Base-by-base conservation (phyloP, 2,113 vertebrate genomes). In the Tachycineta bicolor region DNA sequence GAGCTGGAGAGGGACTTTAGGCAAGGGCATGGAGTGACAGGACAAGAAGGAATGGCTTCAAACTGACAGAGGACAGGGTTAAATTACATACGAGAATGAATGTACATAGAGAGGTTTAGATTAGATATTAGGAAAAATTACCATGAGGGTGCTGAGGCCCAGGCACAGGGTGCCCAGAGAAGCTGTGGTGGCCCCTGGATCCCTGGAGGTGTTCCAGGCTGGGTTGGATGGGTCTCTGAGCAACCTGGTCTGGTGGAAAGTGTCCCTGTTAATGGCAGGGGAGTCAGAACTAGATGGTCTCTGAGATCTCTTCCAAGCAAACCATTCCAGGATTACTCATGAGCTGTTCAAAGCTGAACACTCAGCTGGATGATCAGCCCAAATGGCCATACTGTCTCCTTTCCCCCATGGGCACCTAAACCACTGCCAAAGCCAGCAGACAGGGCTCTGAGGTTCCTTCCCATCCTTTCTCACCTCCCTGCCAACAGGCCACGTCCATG, bases 391-490 rank as follows among this genome's bases (percentile, higher is more conserved):
- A 63, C 8, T 60, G 39, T 34, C 85, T 87, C 21, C 58, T 91
- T 29, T 49, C 7, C 10, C 18, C 28, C 21, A 13, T 0, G 0
- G 55, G 37, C 59, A 76, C 65, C 67, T 29, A 71, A 53, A 79
- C 24, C 39, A 49, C 59, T 39, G 24, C 53, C 47, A 56, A 86
- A 75, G 17, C 12, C 83, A 88, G 71, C 83, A 65, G 39, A 52
- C 7, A 4, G 49, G 53, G 17, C 53, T 67, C 77, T 23, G 18
- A 43, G 65, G 23, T 29, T 34, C 65, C 70, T 47, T 47, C 31
- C 6, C 16, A 1, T 10, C 15, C 26, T 47, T n/a, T 11, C 2
- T 1, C 4, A 0, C 34, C 70, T 75, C 33, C 33, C 39, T 14
- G 49, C 50, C 64, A 73, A 28, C 41, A 60, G 63, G 34, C 24